A percentile compares a stretch with the other conserved stretches of the same genome.
Conservation (phyloP, 2,888 invertebrate genomes). For the Lochmaea capreae region DNA sequence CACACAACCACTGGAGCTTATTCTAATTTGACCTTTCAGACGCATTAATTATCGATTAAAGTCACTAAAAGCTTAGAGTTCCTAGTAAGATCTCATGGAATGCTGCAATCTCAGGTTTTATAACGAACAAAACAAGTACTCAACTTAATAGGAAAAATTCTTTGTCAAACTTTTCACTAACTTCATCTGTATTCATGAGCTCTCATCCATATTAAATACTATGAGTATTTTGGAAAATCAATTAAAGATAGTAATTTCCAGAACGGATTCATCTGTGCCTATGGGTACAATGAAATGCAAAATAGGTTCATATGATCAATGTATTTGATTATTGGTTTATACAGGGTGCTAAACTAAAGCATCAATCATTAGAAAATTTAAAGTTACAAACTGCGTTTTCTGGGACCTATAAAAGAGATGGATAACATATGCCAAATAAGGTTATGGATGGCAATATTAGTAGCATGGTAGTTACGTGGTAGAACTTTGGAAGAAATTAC, state of each 20-base stretch:
- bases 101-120: conserved; percentile 1
- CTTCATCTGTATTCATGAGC: background rate
- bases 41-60: background rate
- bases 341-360: background rate
- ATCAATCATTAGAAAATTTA: no score
- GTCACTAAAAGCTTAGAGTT: background rate
- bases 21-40: background rate
- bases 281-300: background rate
- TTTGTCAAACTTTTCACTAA: background rate
- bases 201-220: background rate
- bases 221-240: background rate
- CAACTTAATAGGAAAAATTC: background rate
- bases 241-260: background rate
- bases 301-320: background rate
- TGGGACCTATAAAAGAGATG: no score
- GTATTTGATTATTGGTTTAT: background rate
- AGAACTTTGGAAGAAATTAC: no score
- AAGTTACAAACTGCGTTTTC: no score
- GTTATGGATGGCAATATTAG: no score
- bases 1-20: background rate
- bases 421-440: no score
- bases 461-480: no score
- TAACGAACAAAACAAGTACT: background rate
- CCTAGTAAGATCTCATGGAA: conserved; percentile 1
- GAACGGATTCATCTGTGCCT: no score